Evolutionary conservation across 37 sponge, comb jelly and placozoan genomes (phyloP), one percentile per base, ranked within the genome.

Genomic region (Dysidea cf. avara): DNA sequence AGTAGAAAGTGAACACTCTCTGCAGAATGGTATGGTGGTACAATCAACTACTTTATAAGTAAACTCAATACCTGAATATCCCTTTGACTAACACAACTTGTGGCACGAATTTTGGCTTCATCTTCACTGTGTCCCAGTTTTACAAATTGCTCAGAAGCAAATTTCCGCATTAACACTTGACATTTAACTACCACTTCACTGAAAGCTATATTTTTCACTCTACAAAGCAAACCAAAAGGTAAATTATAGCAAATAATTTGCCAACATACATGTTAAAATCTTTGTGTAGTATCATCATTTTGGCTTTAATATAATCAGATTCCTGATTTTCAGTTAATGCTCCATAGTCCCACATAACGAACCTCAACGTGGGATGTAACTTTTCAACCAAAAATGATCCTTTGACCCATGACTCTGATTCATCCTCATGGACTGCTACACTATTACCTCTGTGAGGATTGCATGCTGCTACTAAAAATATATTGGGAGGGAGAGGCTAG

Each of bases 321-420:
- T 94, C 94, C 53, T 94, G 94, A n/a, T 82, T n/a, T 38, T 74
- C 74, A 14, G 64, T 71, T 17, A 94, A 80, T 6, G 90, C 82
- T 2, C 94, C 95, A 55, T 94, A 94, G 64, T 90, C 85, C 95
- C 95, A 94, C 34, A 79, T 83, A 6, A 94, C 81, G 74, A 68
- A 69, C 25, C 66, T 75, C 25, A 94, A 61, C 14, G 90, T 89
- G 20, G 94, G 94, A 31, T 85, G 94, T 18, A 94, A 69, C 9
- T 61, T 75, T 4, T 79, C 83, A 18, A 94, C 94, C 69, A 82
- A 71, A 69, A 89, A 94, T 17, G 69, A 66, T 0, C 90, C 86
- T 25, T 74, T 20, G 11, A 89, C 64, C 94, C 94, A 94, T 4
- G 86, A 53, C 25, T 79, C 66, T 0, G 79, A 38, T 25, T 76